phyloP scores from a whole-genome alignment of 2,888 invertebrate genomes.

The Leuctra nigra region DNA sequence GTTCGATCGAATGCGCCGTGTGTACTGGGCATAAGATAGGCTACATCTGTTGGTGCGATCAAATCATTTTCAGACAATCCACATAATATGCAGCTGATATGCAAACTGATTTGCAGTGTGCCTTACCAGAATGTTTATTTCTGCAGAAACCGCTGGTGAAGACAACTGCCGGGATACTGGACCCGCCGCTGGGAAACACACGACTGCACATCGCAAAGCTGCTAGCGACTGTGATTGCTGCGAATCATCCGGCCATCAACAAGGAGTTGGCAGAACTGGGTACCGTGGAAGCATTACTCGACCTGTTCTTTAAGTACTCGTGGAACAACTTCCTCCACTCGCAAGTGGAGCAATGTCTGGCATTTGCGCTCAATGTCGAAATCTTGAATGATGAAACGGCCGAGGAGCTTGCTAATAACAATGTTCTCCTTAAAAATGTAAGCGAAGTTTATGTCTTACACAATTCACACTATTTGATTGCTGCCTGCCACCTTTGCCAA shows the following conservation, averaged over 20 bases:
- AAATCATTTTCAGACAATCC: too few species aligned
- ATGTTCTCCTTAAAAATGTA: constrained; percentile 36
- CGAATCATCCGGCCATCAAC: constrained; percentile 64
- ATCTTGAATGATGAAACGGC: constrained; percentile 35
- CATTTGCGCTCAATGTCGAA: constrained; percentile 54
- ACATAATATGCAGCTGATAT: too few species aligned
- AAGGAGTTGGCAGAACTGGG: constrained; percentile 53
- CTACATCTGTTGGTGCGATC: too few species aligned
- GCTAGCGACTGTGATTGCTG: constrained; percentile 65
- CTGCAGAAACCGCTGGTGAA: constrained; percentile 55
- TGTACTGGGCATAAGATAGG: too few species aligned
- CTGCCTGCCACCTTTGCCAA: not conserved
- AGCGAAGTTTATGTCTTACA: constrained; percentile 29
- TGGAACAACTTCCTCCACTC: constrained; percentile 96
- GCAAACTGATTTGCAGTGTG: too few species aligned
- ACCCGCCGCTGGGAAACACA: constrained; percentile 72
- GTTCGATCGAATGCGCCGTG: too few species aligned
- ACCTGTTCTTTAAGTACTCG: constrained; percentile 81
- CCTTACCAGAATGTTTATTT: too few species aligned
- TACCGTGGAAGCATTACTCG: constrained; percentile 51
- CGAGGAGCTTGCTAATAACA: constrained; percentile 26
- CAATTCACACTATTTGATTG: too few species aligned
- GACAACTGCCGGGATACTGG: constrained; percentile 62
- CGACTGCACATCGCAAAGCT: constrained; percentile 74
- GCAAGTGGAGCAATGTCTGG: constrained; percentile 74